Conservation (phyloP, 2,888 invertebrate species). For the Anodontia alba region DNA sequence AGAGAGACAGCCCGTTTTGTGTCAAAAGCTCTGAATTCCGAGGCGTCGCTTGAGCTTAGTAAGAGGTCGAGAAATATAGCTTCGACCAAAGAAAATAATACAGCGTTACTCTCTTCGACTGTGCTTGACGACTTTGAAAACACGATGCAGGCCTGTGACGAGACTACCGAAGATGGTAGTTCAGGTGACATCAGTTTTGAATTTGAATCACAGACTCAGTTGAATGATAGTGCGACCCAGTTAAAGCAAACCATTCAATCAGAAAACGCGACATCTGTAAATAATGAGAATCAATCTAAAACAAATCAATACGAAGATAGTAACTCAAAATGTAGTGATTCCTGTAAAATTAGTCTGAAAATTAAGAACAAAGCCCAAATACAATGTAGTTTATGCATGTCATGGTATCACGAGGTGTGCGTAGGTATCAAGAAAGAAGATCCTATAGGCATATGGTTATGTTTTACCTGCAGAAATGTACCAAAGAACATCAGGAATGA, state of each 20-base stretch:
- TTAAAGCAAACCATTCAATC: neutral
- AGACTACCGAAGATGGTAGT: neutral
- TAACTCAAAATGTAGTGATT: neutral
- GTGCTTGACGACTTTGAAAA: neutral
- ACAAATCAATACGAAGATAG: neutral
- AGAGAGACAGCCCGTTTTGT: neutral
- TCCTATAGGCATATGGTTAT: neutral
- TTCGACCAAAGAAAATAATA: neutral
- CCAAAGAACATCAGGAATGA: neutral
- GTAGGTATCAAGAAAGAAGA: neutral
- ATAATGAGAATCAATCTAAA: neutral
- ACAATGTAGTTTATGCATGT: neutral
- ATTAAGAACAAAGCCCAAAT: neutral
- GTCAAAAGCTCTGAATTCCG: neutral
- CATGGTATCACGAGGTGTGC: neutral
- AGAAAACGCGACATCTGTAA: neutral
- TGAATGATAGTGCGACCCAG: neutral
- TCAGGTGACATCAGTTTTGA: neutral
- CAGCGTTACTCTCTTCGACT: neutral
- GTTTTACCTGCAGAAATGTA: neutral
- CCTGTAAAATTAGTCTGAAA: constrained; percentile 4
- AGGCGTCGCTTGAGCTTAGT: neutral
- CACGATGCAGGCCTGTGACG: neutral
- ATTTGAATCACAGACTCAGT: neutral
- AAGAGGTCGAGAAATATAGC: neutral